Percentiles rank a stretch among this genome's conserved stretches.
Conservation (phyloP, 2,113 vertebrate genomes). For the Oxyruncus cristatus region DNA sequence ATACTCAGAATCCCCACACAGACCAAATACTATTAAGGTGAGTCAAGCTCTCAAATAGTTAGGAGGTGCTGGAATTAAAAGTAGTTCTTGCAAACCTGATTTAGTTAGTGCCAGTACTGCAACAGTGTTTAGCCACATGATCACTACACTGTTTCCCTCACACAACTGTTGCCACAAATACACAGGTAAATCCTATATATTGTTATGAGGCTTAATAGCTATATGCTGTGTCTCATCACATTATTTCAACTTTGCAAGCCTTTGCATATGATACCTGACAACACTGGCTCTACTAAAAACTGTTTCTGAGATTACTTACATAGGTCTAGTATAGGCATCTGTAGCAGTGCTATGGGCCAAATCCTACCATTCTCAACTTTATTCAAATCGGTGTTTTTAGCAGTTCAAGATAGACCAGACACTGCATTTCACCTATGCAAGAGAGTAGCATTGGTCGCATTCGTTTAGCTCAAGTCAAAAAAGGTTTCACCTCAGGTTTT, state of each 20-base stretch:
- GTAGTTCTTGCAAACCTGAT: background rate
- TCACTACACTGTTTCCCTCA: background rate
- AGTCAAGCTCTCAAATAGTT: background rate
- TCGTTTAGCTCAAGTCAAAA: background rate
- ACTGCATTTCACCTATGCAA: background rate
- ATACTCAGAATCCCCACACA: background rate
- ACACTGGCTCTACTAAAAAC: background rate
- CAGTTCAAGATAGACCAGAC: background rate
- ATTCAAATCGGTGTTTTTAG: background rate
- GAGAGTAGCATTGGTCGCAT: background rate
- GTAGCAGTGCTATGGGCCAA: background rate
- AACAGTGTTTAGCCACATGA: background rate
- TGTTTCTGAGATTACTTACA: background rate
- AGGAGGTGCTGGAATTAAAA: background rate
- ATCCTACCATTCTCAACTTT: background rate
- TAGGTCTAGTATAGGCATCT: background rate
- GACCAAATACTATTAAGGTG: background rate
- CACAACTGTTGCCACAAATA: background rate
- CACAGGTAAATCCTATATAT: background rate
- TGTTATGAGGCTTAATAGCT: background rate
- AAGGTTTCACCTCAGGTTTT: slow-evolving; percentile 88
- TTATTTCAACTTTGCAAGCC: background rate
- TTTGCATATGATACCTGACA: background rate
- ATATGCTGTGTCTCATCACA: background rate
- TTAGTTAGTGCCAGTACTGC: background rate